A percentile compares a stretch with the other conserved stretches of the same genome.
These are phyloP conservation scores for Drosophila affinis DNA, from an alignment of 2,888 invertebrate species.

Conservation along the genomic window DNA sequence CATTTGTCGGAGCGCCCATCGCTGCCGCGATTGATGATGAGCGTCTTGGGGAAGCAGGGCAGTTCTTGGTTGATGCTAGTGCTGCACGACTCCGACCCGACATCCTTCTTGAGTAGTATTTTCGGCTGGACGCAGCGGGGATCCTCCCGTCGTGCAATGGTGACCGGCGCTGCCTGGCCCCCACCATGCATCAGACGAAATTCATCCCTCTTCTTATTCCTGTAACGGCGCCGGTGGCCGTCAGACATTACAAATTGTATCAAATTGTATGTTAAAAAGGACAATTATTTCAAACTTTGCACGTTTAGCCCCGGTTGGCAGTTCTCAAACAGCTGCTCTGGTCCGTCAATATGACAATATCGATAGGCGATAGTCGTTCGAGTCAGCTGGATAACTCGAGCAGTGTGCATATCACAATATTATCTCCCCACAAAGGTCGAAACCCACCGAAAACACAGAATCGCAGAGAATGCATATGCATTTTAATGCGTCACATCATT, in stretches of 20 bases:
- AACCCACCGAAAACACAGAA: no score
- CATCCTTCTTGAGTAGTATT: conserved; percentile 80
- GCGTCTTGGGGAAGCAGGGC: conserved; percentile 69
- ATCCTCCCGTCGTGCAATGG: conserved; percentile 76
- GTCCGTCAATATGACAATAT: no score
- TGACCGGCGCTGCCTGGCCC: conserved; percentile 67
- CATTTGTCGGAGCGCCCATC: conserved; percentile 38
- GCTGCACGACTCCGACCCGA: conserved; percentile 19
- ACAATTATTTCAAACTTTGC: not conserved
- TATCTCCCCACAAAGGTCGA: no score
- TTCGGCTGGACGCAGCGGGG: conserved; percentile 77
- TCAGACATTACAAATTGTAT: conserved; percentile 69
- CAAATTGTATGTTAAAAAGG: not conserved
- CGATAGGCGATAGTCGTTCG: no score
- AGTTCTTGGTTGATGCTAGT: conserved; percentile 43
- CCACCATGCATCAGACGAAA: conserved; percentile 59
- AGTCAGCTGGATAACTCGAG: not conserved
- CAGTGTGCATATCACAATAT: not conserved
- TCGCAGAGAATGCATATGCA: no score
- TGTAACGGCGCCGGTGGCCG: conserved; percentile 76
- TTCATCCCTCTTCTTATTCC: conserved; percentile 72
- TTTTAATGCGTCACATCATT: no score
- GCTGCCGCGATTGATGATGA: conserved; percentile 73
- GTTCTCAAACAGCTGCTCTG: conserved; percentile 3
- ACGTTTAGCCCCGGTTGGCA: not conserved